Evolutionary conservation across 2,113 vertebrate genomes (phyloP).

Genomic region (Callorhinus ursinus): DNA sequence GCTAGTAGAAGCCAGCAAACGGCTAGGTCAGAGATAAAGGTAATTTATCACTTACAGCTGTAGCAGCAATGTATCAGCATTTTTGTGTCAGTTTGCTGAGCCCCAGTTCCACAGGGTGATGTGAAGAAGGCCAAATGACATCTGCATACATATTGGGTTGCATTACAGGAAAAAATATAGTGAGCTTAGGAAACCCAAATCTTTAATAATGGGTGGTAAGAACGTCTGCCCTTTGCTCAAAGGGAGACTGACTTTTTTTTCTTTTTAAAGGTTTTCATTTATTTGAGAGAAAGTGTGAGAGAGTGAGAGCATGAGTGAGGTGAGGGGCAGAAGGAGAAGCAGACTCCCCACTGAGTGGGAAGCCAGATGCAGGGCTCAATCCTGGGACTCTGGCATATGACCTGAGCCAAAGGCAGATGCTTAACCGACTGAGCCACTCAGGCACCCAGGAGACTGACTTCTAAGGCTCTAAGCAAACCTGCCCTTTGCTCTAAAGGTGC

Average conservation of each 20-base stretch:
- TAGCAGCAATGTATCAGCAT: background rate
- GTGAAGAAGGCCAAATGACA: background rate
- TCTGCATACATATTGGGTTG: background rate
- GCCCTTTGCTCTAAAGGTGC: background rate
- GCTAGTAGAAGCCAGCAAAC: background rate
- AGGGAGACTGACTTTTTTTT: background rate
- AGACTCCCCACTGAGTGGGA: background rate
- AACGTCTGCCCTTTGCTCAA: background rate
- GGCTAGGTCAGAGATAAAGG: background rate
- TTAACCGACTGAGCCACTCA: background rate
- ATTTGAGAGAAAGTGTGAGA: background rate
- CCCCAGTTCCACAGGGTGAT: background rate
- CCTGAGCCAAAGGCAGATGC: background rate
- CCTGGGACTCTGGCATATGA: background rate
- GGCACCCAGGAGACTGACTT: background rate
- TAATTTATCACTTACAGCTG: background rate
- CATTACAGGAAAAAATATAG: background rate
- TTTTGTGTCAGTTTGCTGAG: background rate
- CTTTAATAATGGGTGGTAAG: background rate
- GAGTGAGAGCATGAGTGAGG: background rate
- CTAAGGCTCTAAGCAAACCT: background rate
- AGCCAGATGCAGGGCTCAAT: background rate
- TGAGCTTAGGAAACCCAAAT: background rate
- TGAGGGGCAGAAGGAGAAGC: background rate
- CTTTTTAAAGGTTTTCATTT: background rate